These are phyloP conservation scores for Formicarius rufipectus DNA, from an alignment of 2,113 vertebrate genomes.

Conservation along the genomic window DNA sequence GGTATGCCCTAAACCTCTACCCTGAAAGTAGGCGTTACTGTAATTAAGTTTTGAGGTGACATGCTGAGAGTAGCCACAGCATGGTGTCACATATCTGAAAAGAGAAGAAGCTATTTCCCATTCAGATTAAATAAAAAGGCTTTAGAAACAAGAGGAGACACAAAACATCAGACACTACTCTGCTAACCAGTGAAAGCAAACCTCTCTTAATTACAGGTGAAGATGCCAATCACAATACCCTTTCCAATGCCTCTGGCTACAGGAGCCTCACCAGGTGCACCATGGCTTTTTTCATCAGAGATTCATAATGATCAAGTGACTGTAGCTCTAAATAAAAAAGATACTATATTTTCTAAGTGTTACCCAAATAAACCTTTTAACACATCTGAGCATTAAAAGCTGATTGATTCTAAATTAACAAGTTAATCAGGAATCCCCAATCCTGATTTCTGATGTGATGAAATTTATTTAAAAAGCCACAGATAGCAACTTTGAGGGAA, in stretches of 20 bases:
- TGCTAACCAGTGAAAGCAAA: not conserved
- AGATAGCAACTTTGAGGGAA: not conserved
- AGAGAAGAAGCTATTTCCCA: not conserved
- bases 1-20: not conserved
- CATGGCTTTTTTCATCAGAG: not conserved
- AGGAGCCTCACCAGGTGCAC: accelerated
- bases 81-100: not conserved
- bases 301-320: not conserved
- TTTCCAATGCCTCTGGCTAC: not conserved
- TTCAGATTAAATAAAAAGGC: not conserved
- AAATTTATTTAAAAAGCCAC: not conserved
- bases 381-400: not conserved
- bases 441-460: not conserved
- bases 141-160: not conserved
- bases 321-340: not conserved
- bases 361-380: not conserved
- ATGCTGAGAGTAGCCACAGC: not conserved
- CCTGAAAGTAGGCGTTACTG: not conserved
- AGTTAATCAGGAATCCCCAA: not conserved
- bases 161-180: not conserved
- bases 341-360: not conserved
- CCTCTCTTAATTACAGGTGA: not conserved
- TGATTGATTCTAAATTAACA: not conserved
- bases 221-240: not conserved
- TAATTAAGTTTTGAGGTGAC: not conserved